Conservation (phyloP, 2,888 invertebrate genomes). For the Drosophila parthenogenetica region DNA sequence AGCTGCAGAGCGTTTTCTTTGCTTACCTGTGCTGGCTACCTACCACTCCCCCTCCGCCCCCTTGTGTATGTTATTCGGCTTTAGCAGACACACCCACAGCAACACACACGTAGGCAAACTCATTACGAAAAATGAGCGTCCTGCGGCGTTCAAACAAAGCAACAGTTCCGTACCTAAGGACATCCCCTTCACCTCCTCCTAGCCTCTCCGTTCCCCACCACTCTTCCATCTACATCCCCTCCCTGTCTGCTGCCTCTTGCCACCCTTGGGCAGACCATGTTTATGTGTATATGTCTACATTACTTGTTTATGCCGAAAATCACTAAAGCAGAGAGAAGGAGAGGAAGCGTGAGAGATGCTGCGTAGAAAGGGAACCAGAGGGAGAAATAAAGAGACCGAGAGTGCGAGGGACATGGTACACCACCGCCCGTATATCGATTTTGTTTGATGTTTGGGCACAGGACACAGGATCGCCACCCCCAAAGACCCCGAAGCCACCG, state of each 20-base stretch:
- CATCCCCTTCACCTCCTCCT: not conserved
- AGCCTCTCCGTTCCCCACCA: not conserved
- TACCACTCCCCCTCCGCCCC: not conserved
- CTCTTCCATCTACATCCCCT: too few species aligned
- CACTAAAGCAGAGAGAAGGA: constrained; percentile 36
- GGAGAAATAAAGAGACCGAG: not conserved
- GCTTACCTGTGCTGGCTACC: not conserved
- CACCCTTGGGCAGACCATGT: constrained; percentile 21
- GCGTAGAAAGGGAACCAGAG: too few species aligned
- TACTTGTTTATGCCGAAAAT: constrained; percentile 78
- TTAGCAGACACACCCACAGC: constrained; percentile 38
- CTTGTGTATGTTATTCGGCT: constrained; percentile 40
- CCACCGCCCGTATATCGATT: constrained; percentile 75
- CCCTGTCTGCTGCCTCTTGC: not conserved
- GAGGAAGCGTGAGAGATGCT: not conserved
- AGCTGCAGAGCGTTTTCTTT: constrained; percentile 20
- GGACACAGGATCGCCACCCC: constrained; percentile 45
- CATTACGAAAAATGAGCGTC: constrained; percentile 80
- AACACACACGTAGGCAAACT: constrained; percentile 61
- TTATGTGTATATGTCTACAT: constrained; percentile 41
- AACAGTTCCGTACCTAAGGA: constrained; percentile 51
- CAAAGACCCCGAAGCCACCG: constrained; percentile 42
- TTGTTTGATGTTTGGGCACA: constrained; percentile 76
- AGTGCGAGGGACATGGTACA: constrained; percentile 1
- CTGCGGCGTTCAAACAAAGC: constrained; percentile 79